Percentiles rank a stretch among this genome's conserved stretches.
These are phyloP conservation scores for Drosophila baimaii DNA, from an alignment of 1,140 invertebrate genomes.

Conservation along the genomic window DNA sequence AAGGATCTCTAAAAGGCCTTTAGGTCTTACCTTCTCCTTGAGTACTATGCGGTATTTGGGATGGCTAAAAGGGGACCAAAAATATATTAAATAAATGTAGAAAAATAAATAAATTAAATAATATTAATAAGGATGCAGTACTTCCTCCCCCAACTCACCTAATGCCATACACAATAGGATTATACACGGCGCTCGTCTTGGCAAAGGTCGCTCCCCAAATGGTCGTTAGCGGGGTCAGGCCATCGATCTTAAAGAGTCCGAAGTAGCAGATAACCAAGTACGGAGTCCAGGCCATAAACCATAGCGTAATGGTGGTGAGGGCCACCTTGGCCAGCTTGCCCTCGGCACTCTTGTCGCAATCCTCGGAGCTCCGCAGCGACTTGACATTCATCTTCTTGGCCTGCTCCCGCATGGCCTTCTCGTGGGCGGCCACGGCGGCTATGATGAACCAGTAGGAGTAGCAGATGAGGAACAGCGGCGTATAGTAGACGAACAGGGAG, in stretches of 20 bases:
- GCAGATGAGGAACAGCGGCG: slow-evolving; percentile 89
- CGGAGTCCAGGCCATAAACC: slow-evolving; percentile 94
- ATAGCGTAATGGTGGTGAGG: slow-evolving; percentile 92
- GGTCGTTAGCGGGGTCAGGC: slow-evolving; percentile 89
- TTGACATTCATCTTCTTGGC: slow-evolving; percentile 94
- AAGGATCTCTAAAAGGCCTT: neutral
- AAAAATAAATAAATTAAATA: neutral
- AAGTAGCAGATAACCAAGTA: slow-evolving; percentile 93
- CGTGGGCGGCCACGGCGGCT: slow-evolving; percentile 90
- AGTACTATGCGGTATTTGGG: slow-evolving; percentile 90
- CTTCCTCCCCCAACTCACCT: slow-evolving; percentile 85
- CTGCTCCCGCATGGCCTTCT: slow-evolving; percentile 92
- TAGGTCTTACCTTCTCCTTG: slow-evolving; percentile 85
- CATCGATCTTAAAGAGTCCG: slow-evolving; percentile 89
- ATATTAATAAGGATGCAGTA: neutral
- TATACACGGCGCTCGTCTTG: slow-evolving; percentile 91
- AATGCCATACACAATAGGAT: slow-evolving; percentile 93
- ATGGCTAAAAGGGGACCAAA: slow-evolving; percentile 85
- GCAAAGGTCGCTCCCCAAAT: slow-evolving; percentile 92
- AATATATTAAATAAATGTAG: neutral
- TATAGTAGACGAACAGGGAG: slow-evolving; percentile 88
- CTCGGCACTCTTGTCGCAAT: slow-evolving; percentile 88
- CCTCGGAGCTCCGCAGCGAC: slow-evolving; percentile 89
- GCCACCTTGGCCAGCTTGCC: slow-evolving; percentile 92
- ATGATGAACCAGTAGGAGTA: slow-evolving; percentile 92